These are phyloP conservation scores for Cepaea hortensis DNA, from an alignment of 2,888 invertebrate genomes.

Conservation along the genomic window DNA sequence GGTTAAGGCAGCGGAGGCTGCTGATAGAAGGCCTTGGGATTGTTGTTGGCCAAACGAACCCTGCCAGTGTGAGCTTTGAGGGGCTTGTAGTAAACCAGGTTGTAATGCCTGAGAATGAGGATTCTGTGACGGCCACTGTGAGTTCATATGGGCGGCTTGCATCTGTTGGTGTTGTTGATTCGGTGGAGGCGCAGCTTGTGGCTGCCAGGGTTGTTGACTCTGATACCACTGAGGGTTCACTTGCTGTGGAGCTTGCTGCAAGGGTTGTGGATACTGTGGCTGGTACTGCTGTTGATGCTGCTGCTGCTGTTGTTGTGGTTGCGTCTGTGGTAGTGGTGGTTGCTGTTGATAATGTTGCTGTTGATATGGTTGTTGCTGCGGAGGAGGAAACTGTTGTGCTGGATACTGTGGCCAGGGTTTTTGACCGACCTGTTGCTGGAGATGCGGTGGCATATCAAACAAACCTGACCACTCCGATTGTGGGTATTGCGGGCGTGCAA, in stretches of 20 bases:
- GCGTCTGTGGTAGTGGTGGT: background rate
- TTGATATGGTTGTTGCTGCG: background rate
- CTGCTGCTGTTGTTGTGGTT: background rate
- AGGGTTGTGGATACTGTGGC: background rate
- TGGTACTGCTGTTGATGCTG: conserved; percentile 9
- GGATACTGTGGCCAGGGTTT: background rate
- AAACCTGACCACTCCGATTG: conserved; percentile 27
- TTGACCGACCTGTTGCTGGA: conserved; percentile 1
- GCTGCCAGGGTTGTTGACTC: background rate
- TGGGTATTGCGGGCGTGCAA: background rate
- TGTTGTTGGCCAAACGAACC: background rate
- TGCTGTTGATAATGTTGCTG: background rate
- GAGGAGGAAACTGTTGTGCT: background rate
- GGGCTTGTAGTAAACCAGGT: background rate
- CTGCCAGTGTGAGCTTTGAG: background rate
- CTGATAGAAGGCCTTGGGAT: background rate
- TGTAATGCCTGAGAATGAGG: background rate
- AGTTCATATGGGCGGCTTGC: background rate
- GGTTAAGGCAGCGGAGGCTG: background rate
- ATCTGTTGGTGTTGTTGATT: conserved; percentile 3
- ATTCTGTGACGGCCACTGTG: background rate
- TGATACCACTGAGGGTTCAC: background rate
- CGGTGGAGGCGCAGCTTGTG: background rate
- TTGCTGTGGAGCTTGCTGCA: background rate
- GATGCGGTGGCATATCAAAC: conserved; percentile 27